Evolutionary conservation across 2,888 invertebrate genomes (phyloP), one percentile per base, ranked within the genome.

Genomic region (Stictocephala bisonia): DNA sequence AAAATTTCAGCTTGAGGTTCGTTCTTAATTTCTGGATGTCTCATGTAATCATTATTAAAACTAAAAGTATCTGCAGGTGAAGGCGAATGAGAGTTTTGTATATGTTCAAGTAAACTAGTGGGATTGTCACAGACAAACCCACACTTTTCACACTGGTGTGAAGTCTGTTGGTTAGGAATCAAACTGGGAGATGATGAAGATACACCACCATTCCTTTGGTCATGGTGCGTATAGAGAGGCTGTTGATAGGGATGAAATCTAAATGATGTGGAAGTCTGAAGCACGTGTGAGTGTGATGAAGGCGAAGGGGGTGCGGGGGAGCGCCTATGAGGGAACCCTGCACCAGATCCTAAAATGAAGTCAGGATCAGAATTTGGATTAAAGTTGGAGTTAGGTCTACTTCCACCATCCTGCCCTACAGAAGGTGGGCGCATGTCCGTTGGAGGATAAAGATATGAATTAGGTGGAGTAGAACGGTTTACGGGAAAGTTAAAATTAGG

Each of bases 71-170:
- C 50, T 24, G 29, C 51, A 40, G 64, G 70, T 29, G 70, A 78
- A 79, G 86, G 80, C 0, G 84, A 87, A 81, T 94, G 94, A 72
- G 88, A 90, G 9, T 89, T 86, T 78, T 90, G 89, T 74, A 91
- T 88, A 81, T 94, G 94, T 79, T 94, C 94, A 76, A 89, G 89
- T 66, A 94, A 84, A 80, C 90, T 91, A 56, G 89, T 87, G 53
- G 91, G 90, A 48, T 92, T 91, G 81, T 93, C 91, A 81, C 91
- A 93, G 71, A 93, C 90, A 76, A 89, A 90, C 73, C 93, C 93
- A 82, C 94, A 94, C 83, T 94, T 93, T 82, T 94, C 94, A 84
- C 94, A 94, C 83, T 93, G 93, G 81, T 91, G 88, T 1, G 90
- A 90, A 18, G 84, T 82, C 75, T 79, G 81, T 74, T 79, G 81